Evolutionary conservation across 1,140 invertebrate genomes (phyloP).

Genomic region (Listronotus bonariensis): DNA sequence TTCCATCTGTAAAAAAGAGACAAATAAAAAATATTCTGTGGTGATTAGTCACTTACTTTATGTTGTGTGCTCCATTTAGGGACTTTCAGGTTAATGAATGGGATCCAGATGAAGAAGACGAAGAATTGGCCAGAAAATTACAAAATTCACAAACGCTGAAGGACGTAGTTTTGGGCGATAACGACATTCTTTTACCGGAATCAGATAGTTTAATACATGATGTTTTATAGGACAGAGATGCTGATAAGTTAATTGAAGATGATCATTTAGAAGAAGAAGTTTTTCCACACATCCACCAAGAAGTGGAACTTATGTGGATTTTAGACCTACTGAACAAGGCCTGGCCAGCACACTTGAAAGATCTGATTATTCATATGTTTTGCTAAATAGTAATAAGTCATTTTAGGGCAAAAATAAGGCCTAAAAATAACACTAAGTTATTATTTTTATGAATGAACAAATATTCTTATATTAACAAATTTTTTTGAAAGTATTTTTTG

Average conservation of each 20-base stretch:
- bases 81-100: too few relatives aligned
- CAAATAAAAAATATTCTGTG: too few relatives aligned
- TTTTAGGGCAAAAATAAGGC: too few relatives aligned
- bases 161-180: slow-evolving; percentile 53
- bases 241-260: slow-evolving; percentile 40
- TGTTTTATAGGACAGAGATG: slow-evolving; percentile 51
- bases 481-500: too few relatives aligned
- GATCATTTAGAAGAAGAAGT: too few relatives aligned
- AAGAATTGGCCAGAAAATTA: slow-evolving; percentile 36
- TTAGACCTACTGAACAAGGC: slow-evolving; percentile 50
- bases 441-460: too few relatives aligned
- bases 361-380: slow-evolving; percentile 77
- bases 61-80: too few relatives aligned
- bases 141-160: not conserved
- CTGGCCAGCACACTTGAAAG: slow-evolving; percentile 45
- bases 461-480: too few relatives aligned
- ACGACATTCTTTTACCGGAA: slow-evolving; percentile 54
- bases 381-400: too few relatives aligned
- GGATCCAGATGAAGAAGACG: slow-evolving; percentile 46
- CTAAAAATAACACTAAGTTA: too few relatives aligned
- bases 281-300: slow-evolving; percentile 21
- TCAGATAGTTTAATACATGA: slow-evolving; percentile 50
- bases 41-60: too few relatives aligned
- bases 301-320: slow-evolving; percentile 51
- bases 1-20: too few relatives aligned